Percentiles rank a stretch among this genome's conserved stretches.
phyloP scores from a whole-genome alignment of 1,140 invertebrate genomes.

The Calephelis nemesis region DNA sequence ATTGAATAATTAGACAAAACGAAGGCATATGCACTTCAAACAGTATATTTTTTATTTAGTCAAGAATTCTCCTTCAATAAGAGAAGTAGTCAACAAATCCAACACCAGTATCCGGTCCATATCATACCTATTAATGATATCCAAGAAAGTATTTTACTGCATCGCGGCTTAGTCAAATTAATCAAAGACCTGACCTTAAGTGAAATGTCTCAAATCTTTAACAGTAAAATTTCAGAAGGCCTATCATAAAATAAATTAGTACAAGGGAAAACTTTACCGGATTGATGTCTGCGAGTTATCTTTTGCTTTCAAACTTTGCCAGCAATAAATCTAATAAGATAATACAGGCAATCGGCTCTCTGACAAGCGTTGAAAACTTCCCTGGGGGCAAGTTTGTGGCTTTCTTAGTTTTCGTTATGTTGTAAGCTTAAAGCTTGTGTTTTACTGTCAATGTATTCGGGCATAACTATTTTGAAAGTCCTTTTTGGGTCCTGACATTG shows the following conservation, averaged over 20 bases:
- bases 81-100: too few species aligned
- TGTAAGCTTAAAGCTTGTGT: background rate
- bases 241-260: constrained; percentile 16
- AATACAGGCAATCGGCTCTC: constrained; percentile 26
- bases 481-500: too few species aligned
- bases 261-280: constrained; percentile 26
- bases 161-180: background rate
- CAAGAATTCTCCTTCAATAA: too few species aligned
- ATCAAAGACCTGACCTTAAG: background rate
- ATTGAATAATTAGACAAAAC: too few species aligned
- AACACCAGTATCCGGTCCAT: too few species aligned
- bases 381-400: constrained; percentile 12
- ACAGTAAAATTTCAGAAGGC: constrained; percentile 1
- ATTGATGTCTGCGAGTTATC: constrained; percentile 31
- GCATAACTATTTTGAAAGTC: too few species aligned
- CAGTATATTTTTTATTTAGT: too few species aligned
- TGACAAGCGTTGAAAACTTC: constrained; percentile 23
- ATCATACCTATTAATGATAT: background rate
- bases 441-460: too few species aligned
- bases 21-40: too few species aligned
- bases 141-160: background rate
- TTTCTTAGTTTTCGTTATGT: constrained; percentile 1
- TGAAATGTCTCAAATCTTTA: background rate
- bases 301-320: constrained; percentile 28
- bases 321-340: constrained; percentile 28